Evolutionary conservation across 2,888 invertebrate genomes (phyloP).

Genomic region (Stenolophus ochropezus): DNA sequence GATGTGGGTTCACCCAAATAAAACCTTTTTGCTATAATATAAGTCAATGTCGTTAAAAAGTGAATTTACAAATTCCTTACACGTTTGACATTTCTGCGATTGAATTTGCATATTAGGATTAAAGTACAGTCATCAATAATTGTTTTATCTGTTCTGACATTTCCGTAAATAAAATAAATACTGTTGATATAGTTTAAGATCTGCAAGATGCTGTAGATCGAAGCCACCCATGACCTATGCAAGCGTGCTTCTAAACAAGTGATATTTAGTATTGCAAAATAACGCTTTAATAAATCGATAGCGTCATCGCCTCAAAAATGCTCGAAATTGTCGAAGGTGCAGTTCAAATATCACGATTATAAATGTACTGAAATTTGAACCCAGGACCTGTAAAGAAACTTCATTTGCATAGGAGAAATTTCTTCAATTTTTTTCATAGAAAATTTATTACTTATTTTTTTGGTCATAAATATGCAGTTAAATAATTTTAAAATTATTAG

Average conservation of each 20-base stretch:
- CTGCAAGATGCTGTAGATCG: background rate
- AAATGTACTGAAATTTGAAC: no score
- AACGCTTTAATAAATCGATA: conserved; percentile 31
- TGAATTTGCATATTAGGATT: conserved; percentile 1
- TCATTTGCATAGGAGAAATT: conserved; percentile 17
- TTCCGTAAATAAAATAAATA: no score
- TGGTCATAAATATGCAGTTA: background rate
- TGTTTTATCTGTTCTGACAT: no score
- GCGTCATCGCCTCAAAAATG: conserved; percentile 15
- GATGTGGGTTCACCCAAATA: background rate
- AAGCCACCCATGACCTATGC: conserved; percentile 1
- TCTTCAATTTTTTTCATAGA: conserved; percentile 11
- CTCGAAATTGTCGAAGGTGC: conserved; percentile 25
- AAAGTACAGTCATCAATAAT: background rate
- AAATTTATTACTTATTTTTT: conserved; percentile 14
- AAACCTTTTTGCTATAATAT: conserved; percentile 10
- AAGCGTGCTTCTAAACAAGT: conserved; percentile 20
- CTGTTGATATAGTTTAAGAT: no score
- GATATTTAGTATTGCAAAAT: conserved; percentile 40
- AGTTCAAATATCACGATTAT: background rate
- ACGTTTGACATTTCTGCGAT: background rate
- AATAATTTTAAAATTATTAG: no score
- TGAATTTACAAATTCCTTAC: conserved; percentile 6
- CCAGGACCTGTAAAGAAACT: no score
- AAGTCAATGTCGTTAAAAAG: conserved; percentile 18